These are phyloP conservation scores for Pyrochroa serraticornis DNA, from an alignment of 2,888 invertebrate genomes.

Conservation along the genomic window DNA sequence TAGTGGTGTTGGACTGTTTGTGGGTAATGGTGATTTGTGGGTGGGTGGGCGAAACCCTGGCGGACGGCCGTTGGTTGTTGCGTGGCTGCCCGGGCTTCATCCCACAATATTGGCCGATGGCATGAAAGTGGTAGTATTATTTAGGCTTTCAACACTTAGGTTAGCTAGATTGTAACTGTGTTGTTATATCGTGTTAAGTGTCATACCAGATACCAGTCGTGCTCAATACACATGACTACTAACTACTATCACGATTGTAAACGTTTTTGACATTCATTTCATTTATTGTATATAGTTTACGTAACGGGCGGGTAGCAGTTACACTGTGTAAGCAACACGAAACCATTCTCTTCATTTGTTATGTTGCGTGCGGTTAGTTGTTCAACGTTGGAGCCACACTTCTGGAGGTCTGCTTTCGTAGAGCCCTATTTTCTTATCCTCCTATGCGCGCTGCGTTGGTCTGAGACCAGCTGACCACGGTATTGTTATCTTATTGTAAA, in stretches of 20 bases:
- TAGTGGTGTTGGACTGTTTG: constrained; percentile 52
- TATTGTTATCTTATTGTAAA: constrained; percentile 60
- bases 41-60: constrained; percentile 31
- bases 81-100: constrained; percentile 33
- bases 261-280: constrained; percentile 48
- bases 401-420: constrained; percentile 55
- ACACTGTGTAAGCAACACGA: constrained; percentile 33
- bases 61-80: constrained; percentile 42
- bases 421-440: constrained; percentile 55
- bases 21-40: constrained; percentile 19
- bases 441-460: constrained; percentile 51
- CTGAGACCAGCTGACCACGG: constrained; percentile 57
- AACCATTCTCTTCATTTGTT: constrained; percentile 24
- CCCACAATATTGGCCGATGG: constrained; percentile 19
- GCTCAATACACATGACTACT: constrained; percentile 59
- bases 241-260: constrained; percentile 53
- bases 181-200: constrained; percentile 60
- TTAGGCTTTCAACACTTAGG: constrained; percentile 60
- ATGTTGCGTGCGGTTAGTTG: constrained; percentile 29
- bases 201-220: constrained; percentile 51
- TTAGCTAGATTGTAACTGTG: constrained; percentile 61
- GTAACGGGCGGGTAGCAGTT: constrained; percentile 32
- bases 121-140: constrained; percentile 55
- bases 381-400: constrained; percentile 34
- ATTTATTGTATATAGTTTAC: constrained; percentile 52